Evolutionary conservation across 2,113 vertebrate species (phyloP), one percentile per base, ranked within the genome.

Genomic region (Oriolus oriolus): DNA sequence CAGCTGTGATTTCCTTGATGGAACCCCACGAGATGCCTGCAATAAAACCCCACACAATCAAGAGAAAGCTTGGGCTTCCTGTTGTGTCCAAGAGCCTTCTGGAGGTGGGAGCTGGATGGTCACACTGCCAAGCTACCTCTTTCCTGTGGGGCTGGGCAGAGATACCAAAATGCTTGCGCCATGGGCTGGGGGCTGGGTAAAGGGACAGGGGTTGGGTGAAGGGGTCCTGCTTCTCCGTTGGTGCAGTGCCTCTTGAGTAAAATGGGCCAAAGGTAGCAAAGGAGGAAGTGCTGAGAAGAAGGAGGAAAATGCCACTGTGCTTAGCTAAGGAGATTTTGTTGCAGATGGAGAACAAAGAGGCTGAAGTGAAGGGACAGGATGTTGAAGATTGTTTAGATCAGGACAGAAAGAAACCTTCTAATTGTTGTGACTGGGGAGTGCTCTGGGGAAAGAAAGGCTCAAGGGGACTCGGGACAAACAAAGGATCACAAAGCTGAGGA

Each of bases 281-380:
- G 42, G 60, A 93, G 87, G 95, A 96, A 95, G 76, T 83, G 63
- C 71, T 21, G 41, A 91, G 71, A 77, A 37, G 66, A 83, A 88
- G 71, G 52, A 94, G 54, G 76, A 91, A 94, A 94, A 90, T 37
- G 64, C 68, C 9, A 2, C 33, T 64, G 27, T 71, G 89, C 80
- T 95, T 92, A 89, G 80, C 84, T 95, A 91, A 92, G 84, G 63
- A 76, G 84, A 83, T 91, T 94, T 91, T 83, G 37, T 64, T 73
- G n/a, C 6, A 10, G 66, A 71, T 1, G 6, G 52, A 68, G 82
- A 96, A 91, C 82, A 96, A 96, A 93, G 33, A 45, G 65, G 59
- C 10, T 5, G 3, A 84, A 93, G 37, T 65, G 59, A 93, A 85
- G 35, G 57, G 78, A 90, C 74, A 90, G 93, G 84, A 88, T 88